Percentiles rank a stretch among this genome's conserved stretches.
Conservation (phyloP, 2,797 vertebrate genomes). For the Typhlichthys eigenmanni region DNA sequence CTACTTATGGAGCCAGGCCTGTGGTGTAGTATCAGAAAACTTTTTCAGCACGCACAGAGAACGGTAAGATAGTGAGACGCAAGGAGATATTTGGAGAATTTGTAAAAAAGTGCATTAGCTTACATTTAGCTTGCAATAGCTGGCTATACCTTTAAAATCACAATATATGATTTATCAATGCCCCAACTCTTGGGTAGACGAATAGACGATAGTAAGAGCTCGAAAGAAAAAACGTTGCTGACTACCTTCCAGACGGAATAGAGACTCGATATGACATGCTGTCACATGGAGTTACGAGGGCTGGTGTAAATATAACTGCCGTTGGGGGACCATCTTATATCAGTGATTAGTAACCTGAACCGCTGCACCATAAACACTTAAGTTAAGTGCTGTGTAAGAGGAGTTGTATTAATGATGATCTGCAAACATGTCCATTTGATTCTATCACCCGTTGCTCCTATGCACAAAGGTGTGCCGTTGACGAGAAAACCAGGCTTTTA, state of each 20-base stretch:
- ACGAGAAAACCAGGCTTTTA: conserved; percentile 52
- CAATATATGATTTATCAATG: no score
- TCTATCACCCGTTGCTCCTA: conserved; percentile 22
- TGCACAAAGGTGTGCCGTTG: conserved; percentile 9
- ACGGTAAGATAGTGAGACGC: no score
- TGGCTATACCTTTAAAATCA: no score
- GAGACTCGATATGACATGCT: conserved; percentile 39
- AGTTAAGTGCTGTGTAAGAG: conserved; percentile 39
- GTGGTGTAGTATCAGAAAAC: no score
- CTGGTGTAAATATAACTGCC: conserved; percentile 35
- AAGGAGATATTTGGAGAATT: no score
- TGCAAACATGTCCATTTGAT: conserved; percentile 19
- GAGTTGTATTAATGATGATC: conserved; percentile 31
- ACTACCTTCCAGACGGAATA: conserved; percentile 1
- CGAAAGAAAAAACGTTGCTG: conserved; percentile 12
- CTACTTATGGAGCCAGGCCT: no score
- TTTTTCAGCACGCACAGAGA: no score
- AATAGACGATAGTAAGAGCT: no score
- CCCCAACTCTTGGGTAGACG: no score
- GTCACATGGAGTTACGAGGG: conserved; percentile 41
- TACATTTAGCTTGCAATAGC: no score
- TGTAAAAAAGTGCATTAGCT: no score
- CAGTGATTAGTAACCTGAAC: conserved; percentile 23
- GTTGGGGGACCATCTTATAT: conserved; percentile 16
- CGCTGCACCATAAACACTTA: conserved; percentile 9